Conservation (phyloP, 2,888 invertebrate genomes). For the Pteria penguin region DNA sequence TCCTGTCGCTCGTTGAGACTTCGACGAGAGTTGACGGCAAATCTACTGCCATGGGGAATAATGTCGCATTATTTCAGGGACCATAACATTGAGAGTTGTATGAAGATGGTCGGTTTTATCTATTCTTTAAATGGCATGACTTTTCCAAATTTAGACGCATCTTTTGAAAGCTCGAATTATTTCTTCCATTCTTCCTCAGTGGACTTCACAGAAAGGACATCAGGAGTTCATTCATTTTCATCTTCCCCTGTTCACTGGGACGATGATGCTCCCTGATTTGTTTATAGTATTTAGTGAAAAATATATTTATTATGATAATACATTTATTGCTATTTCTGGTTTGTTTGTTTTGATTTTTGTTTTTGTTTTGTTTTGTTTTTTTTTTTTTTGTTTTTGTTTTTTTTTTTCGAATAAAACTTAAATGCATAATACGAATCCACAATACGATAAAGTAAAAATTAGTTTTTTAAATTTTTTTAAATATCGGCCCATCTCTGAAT, state of each 20-base stretch:
- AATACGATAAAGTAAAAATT: too few species aligned
- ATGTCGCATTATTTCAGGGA: constrained; percentile 60
- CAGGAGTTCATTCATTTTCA: constrained; percentile 35
- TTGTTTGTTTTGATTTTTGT: too few species aligned
- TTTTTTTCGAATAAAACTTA: too few species aligned
- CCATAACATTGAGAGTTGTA: constrained; percentile 58
- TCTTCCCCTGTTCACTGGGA: constrained; percentile 25
- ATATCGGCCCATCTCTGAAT: too few species aligned
- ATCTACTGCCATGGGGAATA: constrained; percentile 58
- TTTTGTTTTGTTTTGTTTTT: too few species aligned
- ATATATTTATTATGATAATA: too few species aligned
- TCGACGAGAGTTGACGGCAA: constrained; percentile 53
- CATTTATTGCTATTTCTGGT: too few species aligned
- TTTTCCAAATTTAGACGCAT: constrained; percentile 6
- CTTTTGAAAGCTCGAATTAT: constrained; percentile 11
- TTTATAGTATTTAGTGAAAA: too few species aligned
- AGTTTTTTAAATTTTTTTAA: too few species aligned
- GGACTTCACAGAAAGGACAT: constrained; percentile 35
- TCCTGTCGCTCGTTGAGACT: constrained; percentile 51
- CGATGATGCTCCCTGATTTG: background rate
- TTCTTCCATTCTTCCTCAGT: constrained; percentile 24
- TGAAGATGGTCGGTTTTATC: constrained; percentile 62
- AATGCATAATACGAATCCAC: too few species aligned
- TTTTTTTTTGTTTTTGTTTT: too few species aligned
- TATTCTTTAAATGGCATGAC: constrained; percentile 53